Conservation (phyloP, 1,140 invertebrate species). For the Listronotus oregonensis region DNA sequence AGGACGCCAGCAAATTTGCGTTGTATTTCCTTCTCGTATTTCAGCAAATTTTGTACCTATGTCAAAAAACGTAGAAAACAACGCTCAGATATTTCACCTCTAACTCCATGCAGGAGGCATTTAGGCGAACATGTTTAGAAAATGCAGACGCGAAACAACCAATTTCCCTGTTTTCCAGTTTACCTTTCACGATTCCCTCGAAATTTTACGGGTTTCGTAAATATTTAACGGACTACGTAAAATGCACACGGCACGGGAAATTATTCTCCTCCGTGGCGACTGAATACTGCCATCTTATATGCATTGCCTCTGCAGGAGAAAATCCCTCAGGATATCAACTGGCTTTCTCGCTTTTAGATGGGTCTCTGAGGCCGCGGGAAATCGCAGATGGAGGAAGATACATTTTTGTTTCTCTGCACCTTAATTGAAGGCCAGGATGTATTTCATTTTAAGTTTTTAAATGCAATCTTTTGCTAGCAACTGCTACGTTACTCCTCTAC, state of each 20-base stretch:
- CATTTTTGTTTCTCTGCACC: neutral
- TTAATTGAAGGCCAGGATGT: no score
- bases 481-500: no score
- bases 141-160: slow-evolving; percentile 6
- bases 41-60: no score
- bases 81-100: neutral
- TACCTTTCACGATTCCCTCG: neutral
- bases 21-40: no score
- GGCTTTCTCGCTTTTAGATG: slow-evolving; percentile 3
- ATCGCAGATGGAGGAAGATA: no score
- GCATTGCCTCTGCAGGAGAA: slow-evolving; percentile 2
- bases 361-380: neutral
- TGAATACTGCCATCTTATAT: neutral
- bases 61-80: no score
- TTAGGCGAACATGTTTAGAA: slow-evolving; percentile 2
- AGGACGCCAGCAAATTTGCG: no score
- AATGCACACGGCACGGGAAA: slow-evolving; percentile 2
- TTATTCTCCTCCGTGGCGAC: neutral
- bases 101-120: neutral
- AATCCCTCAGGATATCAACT: slow-evolving; percentile 2
- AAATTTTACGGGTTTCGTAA: slow-evolving; percentile 7
- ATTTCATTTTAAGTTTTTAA: no score
- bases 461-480: no score
- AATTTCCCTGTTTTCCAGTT: neutral
- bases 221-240: neutral